phyloP scores from a whole-genome alignment of 2,113 vertebrate species.

The Ailuropoda melanoleuca region DNA sequence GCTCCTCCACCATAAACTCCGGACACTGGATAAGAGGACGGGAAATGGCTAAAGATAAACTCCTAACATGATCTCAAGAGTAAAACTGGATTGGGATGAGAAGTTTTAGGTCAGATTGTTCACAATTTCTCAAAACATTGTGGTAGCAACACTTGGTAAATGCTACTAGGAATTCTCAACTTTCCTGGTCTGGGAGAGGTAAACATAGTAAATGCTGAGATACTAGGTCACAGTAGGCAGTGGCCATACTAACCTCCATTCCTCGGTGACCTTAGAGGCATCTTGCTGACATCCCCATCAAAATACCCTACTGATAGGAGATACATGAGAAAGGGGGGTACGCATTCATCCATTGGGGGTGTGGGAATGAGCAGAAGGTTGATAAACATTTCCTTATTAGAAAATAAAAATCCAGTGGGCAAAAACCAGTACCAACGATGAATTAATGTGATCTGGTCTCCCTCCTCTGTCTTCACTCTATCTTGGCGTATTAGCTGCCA shows the following conservation, averaged over 20 bases:
- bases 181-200: neutral
- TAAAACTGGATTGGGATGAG: constrained; percentile 10
- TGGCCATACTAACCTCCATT: neutral
- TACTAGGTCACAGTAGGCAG: neutral
- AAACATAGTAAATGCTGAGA: constrained; percentile 26
- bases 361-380: neutral
- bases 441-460: neutral
- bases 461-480: neutral
- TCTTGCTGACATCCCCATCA: neutral
- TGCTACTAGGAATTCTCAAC: neutral
- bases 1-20: neutral
- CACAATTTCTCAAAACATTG: neutral
- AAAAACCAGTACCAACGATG: constrained; percentile 5
- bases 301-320: neutral
- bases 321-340: neutral
- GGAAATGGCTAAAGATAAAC: neutral
- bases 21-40: neutral
- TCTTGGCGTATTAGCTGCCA: neutral
- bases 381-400: constrained; percentile 22
- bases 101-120: neutral
- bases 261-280: neutral
- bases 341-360: neutral
- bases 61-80: neutral
- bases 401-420: constrained; percentile 38
- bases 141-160: neutral